phyloP scores from a whole-genome alignment of 2,113 vertebrate species.

The Phoxinus phoxinus region DNA sequence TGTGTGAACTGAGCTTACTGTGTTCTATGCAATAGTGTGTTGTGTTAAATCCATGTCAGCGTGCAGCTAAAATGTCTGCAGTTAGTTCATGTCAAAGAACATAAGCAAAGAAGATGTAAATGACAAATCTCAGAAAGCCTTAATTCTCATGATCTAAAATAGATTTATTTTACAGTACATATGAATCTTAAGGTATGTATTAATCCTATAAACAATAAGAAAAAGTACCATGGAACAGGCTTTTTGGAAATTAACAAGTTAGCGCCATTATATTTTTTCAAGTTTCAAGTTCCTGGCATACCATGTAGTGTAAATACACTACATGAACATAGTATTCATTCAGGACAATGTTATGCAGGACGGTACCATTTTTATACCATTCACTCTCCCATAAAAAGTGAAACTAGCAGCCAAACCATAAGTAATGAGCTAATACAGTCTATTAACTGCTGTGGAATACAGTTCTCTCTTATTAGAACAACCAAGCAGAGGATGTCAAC shows the following conservation, averaged over 20 bases:
- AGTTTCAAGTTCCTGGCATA: not conserved
- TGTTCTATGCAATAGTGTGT: slow-evolving; percentile 18
- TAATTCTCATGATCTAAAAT: not conserved
- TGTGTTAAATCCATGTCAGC: slow-evolving; percentile 14
- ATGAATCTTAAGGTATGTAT: not conserved
- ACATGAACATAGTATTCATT: not conserved
- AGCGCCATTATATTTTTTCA: not conserved
- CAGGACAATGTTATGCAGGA: not conserved
- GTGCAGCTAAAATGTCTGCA: slow-evolving; percentile 21
- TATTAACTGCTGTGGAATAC: not conserved
- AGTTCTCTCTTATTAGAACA: slow-evolving; percentile 4
- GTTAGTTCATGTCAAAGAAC: slow-evolving; percentile 18
- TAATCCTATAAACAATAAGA: not conserved
- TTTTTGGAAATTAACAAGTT: not conserved
- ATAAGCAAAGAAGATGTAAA: not conserved
- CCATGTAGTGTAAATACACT: not conserved
- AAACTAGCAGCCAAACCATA: not conserved
- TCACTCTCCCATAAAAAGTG: not conserved
- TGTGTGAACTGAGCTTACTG: slow-evolving; percentile 10
- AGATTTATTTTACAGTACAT: not conserved
- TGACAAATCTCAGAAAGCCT: not conserved
- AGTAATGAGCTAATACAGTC: not conserved
- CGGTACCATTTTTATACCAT: not conserved
- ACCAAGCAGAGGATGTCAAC: not conserved
- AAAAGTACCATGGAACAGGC: not conserved